Evolutionary conservation across 2,113 vertebrate species (phyloP).

Genomic region (Seriola quinqueradiata): DNA sequence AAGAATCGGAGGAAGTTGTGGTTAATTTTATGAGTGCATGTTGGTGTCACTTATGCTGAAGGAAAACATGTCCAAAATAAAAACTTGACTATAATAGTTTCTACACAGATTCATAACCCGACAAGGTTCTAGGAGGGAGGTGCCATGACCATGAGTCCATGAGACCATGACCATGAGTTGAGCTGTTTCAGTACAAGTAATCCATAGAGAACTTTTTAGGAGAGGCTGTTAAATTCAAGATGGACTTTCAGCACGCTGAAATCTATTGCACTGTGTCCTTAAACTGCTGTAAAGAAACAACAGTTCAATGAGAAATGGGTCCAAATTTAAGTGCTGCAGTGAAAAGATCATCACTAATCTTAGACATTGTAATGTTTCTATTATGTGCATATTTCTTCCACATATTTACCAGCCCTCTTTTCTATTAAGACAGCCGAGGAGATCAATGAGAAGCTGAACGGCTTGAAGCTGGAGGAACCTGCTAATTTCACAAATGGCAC

Average conservation of each 20-base stretch:
- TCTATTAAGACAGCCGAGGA: slow-evolving; percentile 87
- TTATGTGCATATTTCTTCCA: not conserved
- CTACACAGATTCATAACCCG: not conserved
- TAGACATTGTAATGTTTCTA: not conserved
- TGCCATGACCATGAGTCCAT: too few species aligned
- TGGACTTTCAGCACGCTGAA: too few species aligned
- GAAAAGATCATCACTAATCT: too few species aligned
- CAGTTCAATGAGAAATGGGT: too few species aligned
- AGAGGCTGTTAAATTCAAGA: too few species aligned
- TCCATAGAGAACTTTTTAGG: too few species aligned
- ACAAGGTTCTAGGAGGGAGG: too few species aligned
- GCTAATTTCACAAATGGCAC: slow-evolving; percentile 6
- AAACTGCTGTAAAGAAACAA: too few species aligned
- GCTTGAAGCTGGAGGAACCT: slow-evolving; percentile 75
- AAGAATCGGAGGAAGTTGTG: slow-evolving; percentile 12
- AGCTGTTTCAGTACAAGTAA: not conserved
- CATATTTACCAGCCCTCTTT: not conserved
- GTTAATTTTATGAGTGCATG: not conserved
- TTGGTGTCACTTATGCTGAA: not conserved
- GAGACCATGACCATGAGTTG: not conserved
- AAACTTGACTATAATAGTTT: not conserved
- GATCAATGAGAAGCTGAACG: slow-evolving; percentile 78
- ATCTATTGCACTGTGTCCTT: too few species aligned
- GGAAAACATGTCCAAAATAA: not conserved
- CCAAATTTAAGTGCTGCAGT: too few species aligned